Percentiles rank a stretch among this genome's conserved stretches.
Conservation (phyloP, 2,113 vertebrate species). For the Phrynosoma platyrhinos region DNA sequence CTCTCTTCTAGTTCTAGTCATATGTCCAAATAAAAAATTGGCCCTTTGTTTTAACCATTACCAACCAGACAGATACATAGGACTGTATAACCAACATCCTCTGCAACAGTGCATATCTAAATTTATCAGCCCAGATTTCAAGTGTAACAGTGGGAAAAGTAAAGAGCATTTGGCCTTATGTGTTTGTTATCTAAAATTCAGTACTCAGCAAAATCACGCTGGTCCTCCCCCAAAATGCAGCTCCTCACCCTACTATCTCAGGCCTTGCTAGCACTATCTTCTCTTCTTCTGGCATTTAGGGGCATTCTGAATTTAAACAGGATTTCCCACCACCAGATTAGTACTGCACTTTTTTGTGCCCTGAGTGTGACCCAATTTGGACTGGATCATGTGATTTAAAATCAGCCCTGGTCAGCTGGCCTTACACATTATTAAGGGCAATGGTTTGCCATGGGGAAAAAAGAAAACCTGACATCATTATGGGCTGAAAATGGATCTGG, state of each 20-base stretch:
- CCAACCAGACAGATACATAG: background rate
- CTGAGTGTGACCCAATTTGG: background rate
- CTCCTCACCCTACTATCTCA: background rate
- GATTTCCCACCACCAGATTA: background rate
- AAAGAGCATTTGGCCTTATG: background rate
- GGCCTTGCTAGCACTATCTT: background rate
- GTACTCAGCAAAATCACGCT: background rate
- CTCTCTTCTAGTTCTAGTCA: background rate
- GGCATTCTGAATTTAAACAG: background rate
- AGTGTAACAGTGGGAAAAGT: background rate
- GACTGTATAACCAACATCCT: background rate
- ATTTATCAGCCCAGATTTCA: background rate
- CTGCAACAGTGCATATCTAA: background rate
- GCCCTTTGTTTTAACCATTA: background rate
- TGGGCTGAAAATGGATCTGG: slow-evolving; percentile 12
- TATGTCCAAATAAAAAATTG: background rate
- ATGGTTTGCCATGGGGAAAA: background rate
- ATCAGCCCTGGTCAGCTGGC: background rate
- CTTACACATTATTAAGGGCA: background rate
- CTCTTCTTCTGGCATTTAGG: background rate
- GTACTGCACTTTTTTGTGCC: background rate
- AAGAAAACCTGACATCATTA: background rate
- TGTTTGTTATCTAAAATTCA: background rate
- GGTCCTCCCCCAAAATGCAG: background rate
- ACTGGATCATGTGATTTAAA: background rate